Conservation (phyloP, 2,888 invertebrate species). For the Hermaeophaga mercurialis region DNA sequence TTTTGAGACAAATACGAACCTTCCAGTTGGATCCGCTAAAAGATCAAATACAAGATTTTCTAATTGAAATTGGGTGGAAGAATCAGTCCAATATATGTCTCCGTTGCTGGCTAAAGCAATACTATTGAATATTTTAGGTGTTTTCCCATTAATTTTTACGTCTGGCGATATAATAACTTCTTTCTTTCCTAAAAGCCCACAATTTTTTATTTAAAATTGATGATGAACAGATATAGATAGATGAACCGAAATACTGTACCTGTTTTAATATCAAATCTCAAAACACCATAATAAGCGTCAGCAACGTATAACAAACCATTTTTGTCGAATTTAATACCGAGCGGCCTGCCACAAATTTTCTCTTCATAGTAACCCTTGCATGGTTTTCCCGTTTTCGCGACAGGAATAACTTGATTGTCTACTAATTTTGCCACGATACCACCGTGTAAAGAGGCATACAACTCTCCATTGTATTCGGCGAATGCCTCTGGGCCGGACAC, state of each 20-base stretch:
- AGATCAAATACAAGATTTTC: conserved; percentile 70
- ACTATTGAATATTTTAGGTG: conserved; percentile 74
- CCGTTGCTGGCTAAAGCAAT: conserved; percentile 79
- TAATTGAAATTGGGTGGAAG: conserved; percentile 73
- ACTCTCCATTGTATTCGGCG: conserved; percentile 72
- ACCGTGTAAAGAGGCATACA: conserved; percentile 79
- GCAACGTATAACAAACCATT: conserved; percentile 73
- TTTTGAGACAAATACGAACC: conserved; percentile 72
- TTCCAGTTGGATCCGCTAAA: conserved; percentile 80
- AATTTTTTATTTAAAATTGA: too few relatives aligned
- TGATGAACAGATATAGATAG: too few relatives aligned
- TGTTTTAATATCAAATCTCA: conserved; percentile 77
- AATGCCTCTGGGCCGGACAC: conserved; percentile 83
- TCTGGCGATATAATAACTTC: conserved; percentile 69
- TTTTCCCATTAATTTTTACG: conserved; percentile 71
- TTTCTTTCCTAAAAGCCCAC: conserved; percentile 58
- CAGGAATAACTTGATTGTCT: conserved; percentile 71
- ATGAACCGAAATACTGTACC: too few relatives aligned
- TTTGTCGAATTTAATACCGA: conserved; percentile 83
- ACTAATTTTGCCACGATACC: conserved; percentile 80
- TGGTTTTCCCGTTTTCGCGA: conserved; percentile 76
- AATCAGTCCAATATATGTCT: conserved; percentile 88
- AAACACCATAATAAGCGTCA: conserved; percentile 90
- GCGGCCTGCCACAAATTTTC: conserved; percentile 85
- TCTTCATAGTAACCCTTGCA: conserved; percentile 78